These are phyloP conservation scores for Brachystomella parvula DNA, from an alignment of 1,140 invertebrate species.

Conservation along the genomic window DNA sequence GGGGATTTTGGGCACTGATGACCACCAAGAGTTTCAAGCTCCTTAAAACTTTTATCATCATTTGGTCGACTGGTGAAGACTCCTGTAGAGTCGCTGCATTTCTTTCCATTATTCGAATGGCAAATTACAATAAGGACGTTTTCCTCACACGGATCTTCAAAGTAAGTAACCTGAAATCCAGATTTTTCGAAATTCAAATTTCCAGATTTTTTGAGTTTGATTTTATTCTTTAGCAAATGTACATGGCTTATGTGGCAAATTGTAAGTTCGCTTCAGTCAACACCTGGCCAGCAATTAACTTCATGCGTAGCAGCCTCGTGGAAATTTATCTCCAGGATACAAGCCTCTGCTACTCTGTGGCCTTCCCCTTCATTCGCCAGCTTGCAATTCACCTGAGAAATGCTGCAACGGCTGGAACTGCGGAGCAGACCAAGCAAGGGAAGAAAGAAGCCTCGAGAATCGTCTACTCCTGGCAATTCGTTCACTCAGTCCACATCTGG, in stretches of 20 bases:
- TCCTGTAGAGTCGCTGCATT: constrained; percentile 78
- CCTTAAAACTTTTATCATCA: constrained; percentile 64
- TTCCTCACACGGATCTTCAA: constrained; percentile 68
- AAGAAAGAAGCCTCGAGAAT: constrained; percentile 70
- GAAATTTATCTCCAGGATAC: constrained; percentile 82
- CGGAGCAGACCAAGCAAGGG: constrained; percentile 21
- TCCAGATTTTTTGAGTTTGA: too few species aligned
- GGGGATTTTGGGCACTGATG: constrained; percentile 59
- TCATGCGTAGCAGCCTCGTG: constrained; percentile 86
- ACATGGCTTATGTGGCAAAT: constrained; percentile 87
- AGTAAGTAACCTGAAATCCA: too few species aligned
- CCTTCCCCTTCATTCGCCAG: constrained; percentile 93
- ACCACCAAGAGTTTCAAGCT: constrained; percentile 62
- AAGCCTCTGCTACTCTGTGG: constrained; percentile 75
- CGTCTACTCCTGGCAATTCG: constrained; percentile 96
- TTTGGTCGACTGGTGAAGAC: constrained; percentile 78
- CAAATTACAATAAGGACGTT: constrained; percentile 56
- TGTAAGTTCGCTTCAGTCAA: constrained; percentile 84
- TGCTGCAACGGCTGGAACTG: constrained; percentile 59
- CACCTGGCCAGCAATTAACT: constrained; percentile 82
- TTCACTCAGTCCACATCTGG: constrained; percentile 89
- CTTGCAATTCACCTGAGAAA: constrained; percentile 92
- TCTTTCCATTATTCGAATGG: constrained; percentile 73
- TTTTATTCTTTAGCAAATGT: constrained; percentile 58
- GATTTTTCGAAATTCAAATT: too few species aligned